Percentiles rank a stretch among this genome's conserved stretches.
phyloP scores from a whole-genome alignment of 2,888 invertebrate genomes.

The Drosophila anceps region DNA sequence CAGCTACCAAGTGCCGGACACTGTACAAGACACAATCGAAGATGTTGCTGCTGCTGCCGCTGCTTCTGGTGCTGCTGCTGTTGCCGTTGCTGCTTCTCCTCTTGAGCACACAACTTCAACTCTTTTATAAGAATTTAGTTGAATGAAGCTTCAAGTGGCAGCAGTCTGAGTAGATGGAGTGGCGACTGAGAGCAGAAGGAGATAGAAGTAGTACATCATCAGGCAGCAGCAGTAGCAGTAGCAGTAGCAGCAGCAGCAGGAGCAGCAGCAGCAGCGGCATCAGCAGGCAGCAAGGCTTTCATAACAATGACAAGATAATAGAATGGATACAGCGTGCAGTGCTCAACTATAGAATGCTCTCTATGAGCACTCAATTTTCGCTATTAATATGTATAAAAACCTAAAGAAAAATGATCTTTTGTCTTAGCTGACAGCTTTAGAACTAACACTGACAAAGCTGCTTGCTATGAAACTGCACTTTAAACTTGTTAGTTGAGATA shows the following conservation, averaged over 20 bases:
- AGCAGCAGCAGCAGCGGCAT: conserved; percentile 2
- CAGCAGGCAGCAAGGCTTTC: conserved; percentile 21
- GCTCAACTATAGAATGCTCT: conserved; percentile 49
- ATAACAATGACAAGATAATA: conserved; percentile 77
- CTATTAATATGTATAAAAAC: conserved; percentile 36
- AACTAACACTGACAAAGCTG: neutral
- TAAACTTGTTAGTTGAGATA: neutral
- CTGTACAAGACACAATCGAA: conserved; percentile 74
- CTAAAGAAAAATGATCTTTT: conserved; percentile 20
- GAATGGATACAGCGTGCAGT: conserved; percentile 39
- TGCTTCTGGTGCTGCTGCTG: conserved; percentile 14
- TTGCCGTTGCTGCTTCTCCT: conserved; percentile 28
- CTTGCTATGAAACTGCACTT: neutral
- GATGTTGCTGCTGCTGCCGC: conserved; percentile 34
- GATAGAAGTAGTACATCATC: conserved; percentile 5
- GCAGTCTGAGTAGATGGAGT: conserved; percentile 18
- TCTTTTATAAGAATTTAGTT: conserved; percentile 78
- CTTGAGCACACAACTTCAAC: conserved; percentile 70
- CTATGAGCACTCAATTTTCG: conserved; percentile 37
- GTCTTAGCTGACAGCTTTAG: conserved; percentile 12
- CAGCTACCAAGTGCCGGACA: conserved; percentile 59
- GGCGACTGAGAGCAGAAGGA: neutral
- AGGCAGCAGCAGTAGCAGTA: conserved; percentile 4
- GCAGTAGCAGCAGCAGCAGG: conserved; percentile 4
- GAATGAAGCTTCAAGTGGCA: conserved; percentile 76